Evolutionary conservation across 1,140 invertebrate genomes (phyloP), one percentile per base, ranked within the genome.

Genomic region (Drosophila bifasciata): DNA sequence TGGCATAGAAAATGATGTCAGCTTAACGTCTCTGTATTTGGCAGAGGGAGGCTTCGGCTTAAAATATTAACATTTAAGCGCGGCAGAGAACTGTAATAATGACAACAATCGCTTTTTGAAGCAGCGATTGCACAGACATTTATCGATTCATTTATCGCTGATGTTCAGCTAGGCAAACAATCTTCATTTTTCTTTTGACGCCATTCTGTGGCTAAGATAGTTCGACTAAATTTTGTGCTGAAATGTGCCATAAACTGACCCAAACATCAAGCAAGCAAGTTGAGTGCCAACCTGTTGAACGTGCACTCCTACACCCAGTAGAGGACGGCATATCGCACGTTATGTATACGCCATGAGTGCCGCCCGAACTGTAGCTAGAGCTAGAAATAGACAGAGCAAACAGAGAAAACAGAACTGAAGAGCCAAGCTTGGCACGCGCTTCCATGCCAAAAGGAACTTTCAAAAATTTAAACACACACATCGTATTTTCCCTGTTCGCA

Each of bases 241-340:
- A n/a, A n/a, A n/a, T n/a, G n/a, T n/a, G n/a, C 75, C 79, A 79
- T 74, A 76, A 79, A 85, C 67, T 80, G 71, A 49, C 43, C 68
- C 43, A 50, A 71, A 71, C 61, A 48, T 60, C 63, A 75, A 75
- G 28, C 49, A n/a, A n/a, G n/a, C 67, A 9, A 23, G 59, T 52
- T 52, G 36, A n/a, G 25, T 41, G 59, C 71, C 71, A 85, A 85
- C 77, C 73, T 85, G 81, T 86, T 86, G 70, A 56, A 62, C 49
- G 49, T 51, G 49, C 16, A 36, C 28, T n/a, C 17, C 17, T 9
- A 15, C 13, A 52, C 40, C n/a, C 49, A 67, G 21, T 50, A 5
- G 3, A 36, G 32, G 11, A 36, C n/a, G n/a, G n/a, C 32, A 36
- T 11, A 11, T 4, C 1, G 32, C 11, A 13, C 32, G 32, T 78